Conservation (phyloP, 2,888 invertebrate species). For the Tolmerus cingulatus region DNA sequence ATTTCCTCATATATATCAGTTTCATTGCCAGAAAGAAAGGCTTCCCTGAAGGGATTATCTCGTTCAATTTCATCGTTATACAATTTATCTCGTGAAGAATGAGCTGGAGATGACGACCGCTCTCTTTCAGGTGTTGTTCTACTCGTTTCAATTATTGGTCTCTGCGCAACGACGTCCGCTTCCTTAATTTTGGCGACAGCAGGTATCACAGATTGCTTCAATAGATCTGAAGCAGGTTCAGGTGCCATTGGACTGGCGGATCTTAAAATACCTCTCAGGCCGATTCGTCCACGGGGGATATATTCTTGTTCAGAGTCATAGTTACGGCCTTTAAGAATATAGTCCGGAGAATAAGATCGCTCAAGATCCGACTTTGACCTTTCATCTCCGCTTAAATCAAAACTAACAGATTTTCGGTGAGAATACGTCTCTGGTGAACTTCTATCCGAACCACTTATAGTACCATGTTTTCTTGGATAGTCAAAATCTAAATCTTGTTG, state of each 20-base stretch:
- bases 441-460: constrained; percentile 55
- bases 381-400: constrained; percentile 62
- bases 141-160: constrained; percentile 54
- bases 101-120: constrained; percentile 50
- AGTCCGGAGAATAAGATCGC: constrained; percentile 54
- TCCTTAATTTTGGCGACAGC: constrained; percentile 60
- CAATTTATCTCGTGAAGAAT: constrained; percentile 50
- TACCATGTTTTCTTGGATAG: neutral
- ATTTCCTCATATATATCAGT: constrained; percentile 60
- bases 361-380: constrained; percentile 60
- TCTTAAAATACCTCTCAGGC: constrained; percentile 59
- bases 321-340: constrained; percentile 51
- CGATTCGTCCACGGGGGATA: constrained; percentile 48
- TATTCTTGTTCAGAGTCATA: constrained; percentile 62
- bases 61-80: constrained; percentile 58
- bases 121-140: constrained; percentile 47
- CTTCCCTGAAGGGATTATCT: constrained; percentile 62
- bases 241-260: constrained; percentile 60
- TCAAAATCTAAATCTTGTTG: constrained; percentile 44
- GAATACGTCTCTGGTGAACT: constrained; percentile 52
- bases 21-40: constrained; percentile 53
- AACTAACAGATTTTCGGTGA: constrained; percentile 63
- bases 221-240: constrained; percentile 56
- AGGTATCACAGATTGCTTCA: constrained; percentile 54
- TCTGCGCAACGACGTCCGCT: constrained; percentile 49